Base-by-base conservation (phyloP, 2,888 invertebrate species). In the Cryptophagus acutangulus region DNA sequence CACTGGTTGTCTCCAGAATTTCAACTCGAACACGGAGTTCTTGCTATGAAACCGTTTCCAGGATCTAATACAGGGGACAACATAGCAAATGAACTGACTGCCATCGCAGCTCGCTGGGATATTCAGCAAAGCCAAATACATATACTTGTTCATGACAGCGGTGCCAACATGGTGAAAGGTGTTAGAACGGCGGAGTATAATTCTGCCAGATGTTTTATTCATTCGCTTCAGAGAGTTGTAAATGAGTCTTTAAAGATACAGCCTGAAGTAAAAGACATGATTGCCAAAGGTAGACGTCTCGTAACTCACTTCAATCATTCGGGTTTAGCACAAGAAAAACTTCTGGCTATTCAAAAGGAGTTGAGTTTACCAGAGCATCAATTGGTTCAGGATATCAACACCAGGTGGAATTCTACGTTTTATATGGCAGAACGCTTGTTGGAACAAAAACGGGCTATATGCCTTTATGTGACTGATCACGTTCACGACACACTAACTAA, bases 241-340 rank as follows among this genome's bases (percentile, higher is more conserved):
- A 36, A 17, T 20, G 45, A 59, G 25, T 54, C 37, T 17, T 25
- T 41, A 13, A 36, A 41, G 28, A 14, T 12, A 9, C 39, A 38
- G 12, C 5, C 54, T 33, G 57, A 59, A 34, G 18, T 55, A 39
- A 13, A 20, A 35, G 40, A 43, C 9, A 44, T 26, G 38, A 26
- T 39, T 26, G 33, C 33, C 29, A 33, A 12, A 28, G 33, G 33
- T 15, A 42, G 61, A 41, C 51, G 55, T 2, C 28, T 62, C 3
- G 58, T 59, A 13, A 57, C 54, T 1, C 59, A 62, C 43, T 62
- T 54, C 45, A 52, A 54, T 36, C 45, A 51, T 39, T 54, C 48
- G 26, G 42, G 45, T 24, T 37, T 41, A 41, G 48, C 48, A 14
- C 33, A 46, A 36, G 20, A 20, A 20, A 5, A 20, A 20, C 20